Evolutionary conservation across 2,888 invertebrate species (phyloP).

Genomic region (Automeris io): DNA sequence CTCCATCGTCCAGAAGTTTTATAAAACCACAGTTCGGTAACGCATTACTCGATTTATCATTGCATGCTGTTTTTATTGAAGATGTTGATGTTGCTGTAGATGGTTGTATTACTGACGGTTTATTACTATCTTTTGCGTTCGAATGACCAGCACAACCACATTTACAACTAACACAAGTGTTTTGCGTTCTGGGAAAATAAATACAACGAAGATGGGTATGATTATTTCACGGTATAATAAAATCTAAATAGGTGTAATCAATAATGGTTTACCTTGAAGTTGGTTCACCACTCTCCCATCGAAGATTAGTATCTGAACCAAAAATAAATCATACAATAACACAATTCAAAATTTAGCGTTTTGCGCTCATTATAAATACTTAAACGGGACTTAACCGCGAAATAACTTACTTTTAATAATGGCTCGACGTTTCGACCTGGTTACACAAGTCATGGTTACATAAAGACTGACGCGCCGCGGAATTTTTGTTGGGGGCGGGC

Average conservation of each 20-base stretch:
- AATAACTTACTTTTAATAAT: no score
- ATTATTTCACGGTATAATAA: no score
- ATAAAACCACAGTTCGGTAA: constrained; percentile 38
- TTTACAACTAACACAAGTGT: constrained; percentile 4
- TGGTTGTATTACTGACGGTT: constrained; percentile 13
- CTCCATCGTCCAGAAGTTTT: constrained; percentile 44
- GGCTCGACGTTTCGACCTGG: no score
- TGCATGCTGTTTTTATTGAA: constrained; percentile 41
- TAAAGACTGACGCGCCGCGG: no score
- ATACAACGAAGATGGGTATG: no score
- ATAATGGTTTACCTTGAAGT: constrained; percentile 19
- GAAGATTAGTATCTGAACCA: constrained; percentile 14
- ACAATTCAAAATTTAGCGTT: no score
- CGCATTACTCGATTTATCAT: constrained; percentile 26
- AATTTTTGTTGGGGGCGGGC: no score
- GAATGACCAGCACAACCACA: constrained; percentile 12
- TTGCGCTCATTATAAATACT: background rate
- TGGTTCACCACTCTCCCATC: constrained; percentile 20
- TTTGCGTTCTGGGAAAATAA: constrained; percentile 1
- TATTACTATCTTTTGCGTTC: constrained; percentile 11
- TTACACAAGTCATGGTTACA: no score
- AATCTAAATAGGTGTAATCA: background rate
- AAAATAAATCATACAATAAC: background rate
- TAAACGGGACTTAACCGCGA: no score
- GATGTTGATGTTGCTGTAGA: constrained; percentile 38